phyloP scores from a whole-genome alignment of 1,140 invertebrate species.

The Liolophura sinensis region DNA sequence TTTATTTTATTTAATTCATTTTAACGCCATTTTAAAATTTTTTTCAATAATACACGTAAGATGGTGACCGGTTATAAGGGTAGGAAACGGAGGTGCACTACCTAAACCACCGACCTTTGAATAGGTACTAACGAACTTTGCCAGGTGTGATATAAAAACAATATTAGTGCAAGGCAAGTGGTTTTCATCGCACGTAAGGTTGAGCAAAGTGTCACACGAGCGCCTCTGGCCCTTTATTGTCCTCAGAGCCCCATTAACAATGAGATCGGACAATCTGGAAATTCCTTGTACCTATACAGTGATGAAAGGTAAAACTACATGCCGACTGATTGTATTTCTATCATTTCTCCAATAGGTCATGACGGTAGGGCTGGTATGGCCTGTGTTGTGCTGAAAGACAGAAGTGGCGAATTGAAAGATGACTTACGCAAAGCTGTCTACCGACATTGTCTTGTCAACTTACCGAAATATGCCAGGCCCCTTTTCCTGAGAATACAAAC shows the following conservation, averaged over 20 bases:
- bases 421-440: conserved; percentile 20
- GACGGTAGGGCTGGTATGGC: conserved; percentile 96
- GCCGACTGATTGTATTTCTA: not conserved
- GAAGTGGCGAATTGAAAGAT: conserved; percentile 14
- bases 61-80: no score
- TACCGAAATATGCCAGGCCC: conserved; percentile 4
- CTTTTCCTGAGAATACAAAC: conserved; percentile 4
- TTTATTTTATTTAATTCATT: no score
- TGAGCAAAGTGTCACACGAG: conserved; percentile 1
- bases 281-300: not conserved
- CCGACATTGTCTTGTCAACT: not conserved
- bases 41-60: no score
- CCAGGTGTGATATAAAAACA: no score
- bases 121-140: no score
- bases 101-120: no score
- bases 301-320: not conserved
- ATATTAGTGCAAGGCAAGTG: not conserved
- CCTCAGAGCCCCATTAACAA: no score
- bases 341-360: conserved; percentile 66
- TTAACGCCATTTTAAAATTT: no score
- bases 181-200: not conserved
- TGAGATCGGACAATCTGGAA: not conserved
- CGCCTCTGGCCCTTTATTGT: no score
- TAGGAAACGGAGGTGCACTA: no score
- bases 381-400: conserved; percentile 68